These are phyloP conservation scores for Poeciliopsis retropinna DNA, from an alignment of 2,113 vertebrate genomes.

Conservation along the genomic window DNA sequence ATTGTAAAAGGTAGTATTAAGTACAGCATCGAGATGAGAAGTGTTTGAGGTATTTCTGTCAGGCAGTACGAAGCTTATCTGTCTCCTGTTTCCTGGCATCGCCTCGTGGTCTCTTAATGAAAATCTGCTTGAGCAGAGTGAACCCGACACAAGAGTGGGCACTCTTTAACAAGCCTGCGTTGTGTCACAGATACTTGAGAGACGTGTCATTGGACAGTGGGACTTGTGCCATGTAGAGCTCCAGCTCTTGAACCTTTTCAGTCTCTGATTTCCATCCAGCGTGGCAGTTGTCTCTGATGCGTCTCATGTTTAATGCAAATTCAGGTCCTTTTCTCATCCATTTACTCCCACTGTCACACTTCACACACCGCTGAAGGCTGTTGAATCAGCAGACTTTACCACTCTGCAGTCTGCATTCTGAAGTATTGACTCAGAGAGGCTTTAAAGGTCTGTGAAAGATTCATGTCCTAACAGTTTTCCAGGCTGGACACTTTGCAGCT, in stretches of 20 bases:
- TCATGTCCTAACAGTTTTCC: conserved; percentile 33
- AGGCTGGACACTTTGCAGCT: conserved; percentile 51
- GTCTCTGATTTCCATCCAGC: conserved; percentile 52
- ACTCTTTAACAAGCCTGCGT: conserved; percentile 42
- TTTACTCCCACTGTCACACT: conserved; percentile 53
- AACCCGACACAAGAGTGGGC: conserved; percentile 47
- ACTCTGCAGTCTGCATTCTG: conserved; percentile 14
- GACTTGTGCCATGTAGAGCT: conserved; percentile 40
- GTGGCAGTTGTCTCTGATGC: conserved; percentile 32
- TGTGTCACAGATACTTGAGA: conserved; percentile 50
- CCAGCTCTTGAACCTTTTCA: conserved; percentile 47
- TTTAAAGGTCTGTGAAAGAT: conserved; percentile 25
- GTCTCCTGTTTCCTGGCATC: conserved; percentile 53
- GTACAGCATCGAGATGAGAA: conserved; percentile 1
- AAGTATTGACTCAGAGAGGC: conserved; percentile 13
- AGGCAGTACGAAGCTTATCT: conserved; percentile 62
- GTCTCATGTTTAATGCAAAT: conserved; percentile 67
- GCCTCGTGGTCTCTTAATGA: conserved; percentile 42
- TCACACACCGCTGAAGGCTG: conserved; percentile 43
- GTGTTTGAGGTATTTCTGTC: conserved; percentile 46
- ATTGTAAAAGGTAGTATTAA: neutral
- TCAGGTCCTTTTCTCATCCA: conserved; percentile 34
- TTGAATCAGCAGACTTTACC: conserved; percentile 28
- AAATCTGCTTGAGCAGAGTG: conserved; percentile 47
- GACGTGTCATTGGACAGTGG: conserved; percentile 36